A percentile compares a stretch with the other conserved stretches of the same genome.
phyloP scores from a whole-genome alignment of 2,113 vertebrate species.

The Bubo scandiacus region DNA sequence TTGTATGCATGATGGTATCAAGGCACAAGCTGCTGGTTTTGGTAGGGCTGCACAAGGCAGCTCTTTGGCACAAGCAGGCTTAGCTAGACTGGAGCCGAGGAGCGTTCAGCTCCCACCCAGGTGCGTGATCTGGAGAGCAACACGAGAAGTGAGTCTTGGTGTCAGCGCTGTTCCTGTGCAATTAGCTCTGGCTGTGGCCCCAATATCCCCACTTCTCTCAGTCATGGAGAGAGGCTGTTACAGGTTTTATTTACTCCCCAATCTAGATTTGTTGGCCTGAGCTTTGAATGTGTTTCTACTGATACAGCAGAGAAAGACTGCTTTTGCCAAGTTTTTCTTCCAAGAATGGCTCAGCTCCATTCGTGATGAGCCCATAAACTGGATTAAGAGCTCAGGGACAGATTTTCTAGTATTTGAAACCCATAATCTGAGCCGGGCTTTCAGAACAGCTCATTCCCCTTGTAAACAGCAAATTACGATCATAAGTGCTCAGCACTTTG shows the following conservation, averaged over 20 bases:
- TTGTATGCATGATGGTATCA: accelerated
- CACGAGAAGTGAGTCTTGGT: background rate
- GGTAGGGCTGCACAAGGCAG: background rate
- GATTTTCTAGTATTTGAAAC: background rate
- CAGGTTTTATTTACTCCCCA: background rate
- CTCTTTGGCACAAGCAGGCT: background rate
- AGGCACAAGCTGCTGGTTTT: background rate
- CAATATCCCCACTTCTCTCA: accelerated
- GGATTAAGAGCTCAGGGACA: background rate
- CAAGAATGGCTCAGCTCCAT: background rate
- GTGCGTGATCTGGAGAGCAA: background rate
- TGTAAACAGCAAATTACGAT: background rate
- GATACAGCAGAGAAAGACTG: background rate
- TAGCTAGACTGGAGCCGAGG: accelerated
- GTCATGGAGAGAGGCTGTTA: background rate
- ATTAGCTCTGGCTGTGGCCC: background rate
- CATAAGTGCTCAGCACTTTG: background rate
- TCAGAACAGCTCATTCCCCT: background rate
- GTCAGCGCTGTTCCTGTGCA: background rate
- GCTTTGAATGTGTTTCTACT: background rate
- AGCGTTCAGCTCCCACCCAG: background rate
- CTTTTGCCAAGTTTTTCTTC: constrained; percentile 2
- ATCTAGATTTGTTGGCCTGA: background rate
- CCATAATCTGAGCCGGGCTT: background rate
- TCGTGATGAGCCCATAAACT: background rate